These are phyloP conservation scores for Herpetotheres cachinnans DNA, from an alignment of 2,113 vertebrate genomes.

Conservation along the genomic window DNA sequence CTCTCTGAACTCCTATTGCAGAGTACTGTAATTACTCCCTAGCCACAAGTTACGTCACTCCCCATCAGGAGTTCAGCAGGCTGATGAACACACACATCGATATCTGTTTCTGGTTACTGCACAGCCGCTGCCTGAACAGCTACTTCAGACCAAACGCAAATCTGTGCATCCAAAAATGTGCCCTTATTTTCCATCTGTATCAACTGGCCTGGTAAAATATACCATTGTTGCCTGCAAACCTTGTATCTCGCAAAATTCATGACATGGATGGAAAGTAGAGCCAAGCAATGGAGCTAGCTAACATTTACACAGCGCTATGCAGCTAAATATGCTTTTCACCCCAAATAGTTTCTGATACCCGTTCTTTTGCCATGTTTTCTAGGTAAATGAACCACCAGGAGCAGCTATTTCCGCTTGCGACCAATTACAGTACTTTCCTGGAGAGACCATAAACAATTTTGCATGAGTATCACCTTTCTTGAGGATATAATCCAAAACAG, in stretches of 20 bases:
- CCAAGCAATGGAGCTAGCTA: background rate
- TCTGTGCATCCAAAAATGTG: background rate
- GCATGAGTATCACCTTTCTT: background rate
- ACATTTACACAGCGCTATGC: background rate
- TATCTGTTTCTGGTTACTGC: constrained; percentile 33
- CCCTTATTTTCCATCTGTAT: background rate
- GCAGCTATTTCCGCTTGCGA: background rate
- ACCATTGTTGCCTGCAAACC: background rate
- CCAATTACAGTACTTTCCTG: background rate
- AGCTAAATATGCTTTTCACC: background rate
- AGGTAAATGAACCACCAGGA: background rate
- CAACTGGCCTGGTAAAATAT: background rate
- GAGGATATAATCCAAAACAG: background rate
- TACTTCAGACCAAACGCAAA: background rate
- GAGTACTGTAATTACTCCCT: constrained; percentile 20
- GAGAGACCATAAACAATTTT: background rate
- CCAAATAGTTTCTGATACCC: background rate
- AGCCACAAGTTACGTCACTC: constrained; percentile 36
- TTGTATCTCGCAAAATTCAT: background rate
- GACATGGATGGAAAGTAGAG: background rate
- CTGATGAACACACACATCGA: background rate
- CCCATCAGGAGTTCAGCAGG: background rate
- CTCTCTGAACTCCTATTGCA: constrained; percentile 13
- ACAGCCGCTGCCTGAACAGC: background rate
- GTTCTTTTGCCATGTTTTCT: background rate